Base-by-base conservation (phyloP, 1,140 invertebrate genomes). In the Marisa cornuarietis region DNA sequence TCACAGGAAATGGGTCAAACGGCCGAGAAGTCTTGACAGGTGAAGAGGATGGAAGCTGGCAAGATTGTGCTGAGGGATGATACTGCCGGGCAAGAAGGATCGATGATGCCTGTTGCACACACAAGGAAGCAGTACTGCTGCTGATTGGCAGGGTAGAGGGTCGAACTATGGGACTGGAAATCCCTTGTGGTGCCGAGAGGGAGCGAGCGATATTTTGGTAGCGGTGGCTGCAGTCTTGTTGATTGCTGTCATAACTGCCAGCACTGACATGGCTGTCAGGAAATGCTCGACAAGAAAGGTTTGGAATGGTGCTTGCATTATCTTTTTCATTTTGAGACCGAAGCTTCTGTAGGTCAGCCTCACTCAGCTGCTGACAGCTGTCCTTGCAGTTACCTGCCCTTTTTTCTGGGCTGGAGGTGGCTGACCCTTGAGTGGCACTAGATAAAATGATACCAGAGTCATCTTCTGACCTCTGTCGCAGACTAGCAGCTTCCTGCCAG, bases 1-100 rank as follows among this genome's bases (percentile, higher is more conserved):
- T 83, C 20, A 83, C 79, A 11, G 88, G 87, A 73, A 88, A 88
- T 11, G 88, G 87, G 72, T 88, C 88, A 73, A 87, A 88, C 5
- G 81, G 75, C 74, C 83, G 84, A 11, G 66, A 79, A 10, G 72
- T 61, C 31, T 68, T 76, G 16, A 66, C 76, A 6, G 84, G 78
- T 13, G 62, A 72, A 16, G 69, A 69, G 14, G 71, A 63, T 20
- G 62, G 62, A 24, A 49, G 20, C 20, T 63, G 71, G n/a, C 58
- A 58, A n/a, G 74, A 71, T 20, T 49, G 68, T n/a, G 76, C 66
- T 3, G 63, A 75, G 2, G 61, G 65, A 20, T 72, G 63, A 26
- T 78, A 18, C 16, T 58, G 54, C 54, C 54, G 54, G 8, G 16
- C 16, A 18, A 58, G 54, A 4, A 58, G 54, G 54, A 58, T 58